Evolutionary conservation across 2,888 invertebrate genomes (phyloP).

Genomic region (Creontiades dilutus): DNA sequence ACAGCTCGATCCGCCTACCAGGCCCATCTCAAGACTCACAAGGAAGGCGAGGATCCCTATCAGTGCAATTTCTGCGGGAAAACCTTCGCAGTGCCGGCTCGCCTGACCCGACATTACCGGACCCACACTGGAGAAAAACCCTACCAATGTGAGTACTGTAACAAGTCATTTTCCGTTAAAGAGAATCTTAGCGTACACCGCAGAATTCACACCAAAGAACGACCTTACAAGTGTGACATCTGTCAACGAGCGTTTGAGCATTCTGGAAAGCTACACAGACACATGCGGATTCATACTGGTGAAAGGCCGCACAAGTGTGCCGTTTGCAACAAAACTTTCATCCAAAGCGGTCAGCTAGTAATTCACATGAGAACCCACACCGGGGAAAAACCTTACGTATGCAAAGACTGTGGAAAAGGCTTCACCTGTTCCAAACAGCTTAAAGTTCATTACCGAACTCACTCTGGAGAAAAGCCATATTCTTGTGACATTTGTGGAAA

Average conservation of each 20-base stretch:
- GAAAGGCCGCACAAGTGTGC: constrained; percentile 94
- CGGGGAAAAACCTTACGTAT: constrained; percentile 91
- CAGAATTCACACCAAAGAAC: constrained; percentile 93
- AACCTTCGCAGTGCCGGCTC: constrained; percentile 93
- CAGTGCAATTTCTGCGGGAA: constrained; percentile 94
- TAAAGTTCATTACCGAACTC: constrained; percentile 93
- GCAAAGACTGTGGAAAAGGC: constrained; percentile 90
- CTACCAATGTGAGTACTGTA: constrained; percentile 94
- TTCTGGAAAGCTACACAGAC: constrained; percentile 92
- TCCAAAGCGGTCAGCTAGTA: constrained; percentile 93
- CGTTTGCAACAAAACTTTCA: constrained; percentile 93
- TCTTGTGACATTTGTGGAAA: constrained; percentile 94
- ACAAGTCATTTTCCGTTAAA: constrained; percentile 94
- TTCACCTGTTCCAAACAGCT: constrained; percentile 95
- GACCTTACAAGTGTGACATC: constrained; percentile 93
- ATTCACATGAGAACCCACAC: constrained; percentile 95
- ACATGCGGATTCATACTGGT: constrained; percentile 94
- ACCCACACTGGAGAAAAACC: constrained; percentile 95
- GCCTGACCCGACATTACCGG: constrained; percentile 90
- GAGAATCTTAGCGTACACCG: constrained; percentile 93
- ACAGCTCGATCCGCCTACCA: constrained; percentile 88
- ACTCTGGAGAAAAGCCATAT: constrained; percentile 94
- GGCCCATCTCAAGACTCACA: constrained; percentile 84
- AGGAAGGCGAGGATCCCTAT: constrained; percentile 85
- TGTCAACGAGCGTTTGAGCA: constrained; percentile 94